phyloP scores from a whole-genome alignment of 2,888 invertebrate species.

The Ametastegia equiseti region DNA sequence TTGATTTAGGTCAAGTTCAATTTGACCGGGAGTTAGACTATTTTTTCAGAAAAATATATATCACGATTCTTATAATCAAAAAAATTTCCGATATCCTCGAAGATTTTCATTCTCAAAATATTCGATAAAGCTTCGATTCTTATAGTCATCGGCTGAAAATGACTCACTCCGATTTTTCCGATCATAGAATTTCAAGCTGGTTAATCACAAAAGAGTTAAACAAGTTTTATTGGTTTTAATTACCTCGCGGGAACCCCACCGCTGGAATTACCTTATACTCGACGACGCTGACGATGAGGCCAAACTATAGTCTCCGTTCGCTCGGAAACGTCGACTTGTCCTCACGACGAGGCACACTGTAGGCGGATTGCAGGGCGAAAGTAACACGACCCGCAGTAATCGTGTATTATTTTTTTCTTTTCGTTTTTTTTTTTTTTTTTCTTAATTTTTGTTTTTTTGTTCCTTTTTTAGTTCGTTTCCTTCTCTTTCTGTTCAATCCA shows the following conservation, averaged over 20 bases:
- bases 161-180: neutral
- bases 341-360: slow-evolving; percentile 31
- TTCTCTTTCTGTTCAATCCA: neutral
- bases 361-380: slow-evolving; percentile 19
- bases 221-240: slow-evolving; percentile 30
- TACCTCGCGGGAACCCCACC: slow-evolving; percentile 32
- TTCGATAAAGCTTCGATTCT: neutral
- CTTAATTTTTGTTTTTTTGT: neutral
- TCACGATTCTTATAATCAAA: too few relatives aligned
- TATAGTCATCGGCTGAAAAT: neutral
- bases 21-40: too few relatives aligned
- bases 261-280: neutral
- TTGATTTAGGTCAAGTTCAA: too few relatives aligned
- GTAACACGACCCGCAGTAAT: slow-evolving; percentile 10
- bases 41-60: too few relatives aligned
- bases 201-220: slow-evolving; percentile 8
- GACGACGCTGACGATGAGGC: neutral
- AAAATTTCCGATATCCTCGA: too few relatives aligned
- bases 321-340: slow-evolving; percentile 28
- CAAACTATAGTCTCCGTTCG: slow-evolving; percentile 23
- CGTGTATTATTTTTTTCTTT: slow-evolving; percentile 13
- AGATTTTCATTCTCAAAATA: neutral
- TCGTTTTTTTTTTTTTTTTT: neutral
- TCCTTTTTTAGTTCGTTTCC: neutral
- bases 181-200: neutral